Evolutionary conservation across 2,888 invertebrate genomes (phyloP).

Genomic region (Dryobota labecula): DNA sequence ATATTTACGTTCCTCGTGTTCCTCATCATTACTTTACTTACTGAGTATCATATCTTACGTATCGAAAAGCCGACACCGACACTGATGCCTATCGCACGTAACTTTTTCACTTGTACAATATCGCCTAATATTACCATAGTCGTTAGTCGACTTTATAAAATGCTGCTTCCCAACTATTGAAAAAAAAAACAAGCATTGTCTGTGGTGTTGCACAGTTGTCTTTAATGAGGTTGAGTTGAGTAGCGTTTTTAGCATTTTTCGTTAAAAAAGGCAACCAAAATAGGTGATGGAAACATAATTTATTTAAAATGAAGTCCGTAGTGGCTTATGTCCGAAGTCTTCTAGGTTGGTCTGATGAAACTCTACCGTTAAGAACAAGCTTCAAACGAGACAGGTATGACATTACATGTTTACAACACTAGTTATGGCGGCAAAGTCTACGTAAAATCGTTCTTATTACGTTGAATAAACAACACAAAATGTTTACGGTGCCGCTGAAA

Average conservation of each 20-base stretch:
- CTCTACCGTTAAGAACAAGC: conserved; percentile 76
- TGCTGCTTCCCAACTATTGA: not conserved
- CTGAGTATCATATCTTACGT: too few relatives aligned
- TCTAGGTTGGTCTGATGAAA: conserved; percentile 82
- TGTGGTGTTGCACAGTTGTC: conserved; percentile 71
- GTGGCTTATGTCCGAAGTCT: conserved; percentile 85
- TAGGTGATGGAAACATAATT: conserved; percentile 83
- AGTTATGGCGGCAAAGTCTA: conserved; percentile 89
- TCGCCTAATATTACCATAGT: conserved; percentile 16
- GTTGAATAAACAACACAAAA: conserved; percentile 64
- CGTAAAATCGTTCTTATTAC: conserved; percentile 67
- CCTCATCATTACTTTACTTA: not conserved
- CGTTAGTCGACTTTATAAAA: not conserved
- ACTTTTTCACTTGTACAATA: not conserved
- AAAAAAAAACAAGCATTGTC: conserved; percentile 38
- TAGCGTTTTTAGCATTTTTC: conserved; percentile 68
- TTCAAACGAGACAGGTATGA: conserved; percentile 89
- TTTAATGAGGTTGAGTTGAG: conserved; percentile 69
- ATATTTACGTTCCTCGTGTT: not conserved
- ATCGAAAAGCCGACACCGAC: not conserved
- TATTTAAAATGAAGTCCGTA: conserved; percentile 85
- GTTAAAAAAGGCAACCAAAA: conserved; percentile 57
- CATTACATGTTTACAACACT: conserved; percentile 87
- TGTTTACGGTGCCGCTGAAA: conserved; percentile 83
- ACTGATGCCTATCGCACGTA: too few relatives aligned